Percentiles rank a stretch among this genome's conserved stretches.
phyloP scores from a whole-genome alignment of 2,888 invertebrate species.

The Carabus problematicus region DNA sequence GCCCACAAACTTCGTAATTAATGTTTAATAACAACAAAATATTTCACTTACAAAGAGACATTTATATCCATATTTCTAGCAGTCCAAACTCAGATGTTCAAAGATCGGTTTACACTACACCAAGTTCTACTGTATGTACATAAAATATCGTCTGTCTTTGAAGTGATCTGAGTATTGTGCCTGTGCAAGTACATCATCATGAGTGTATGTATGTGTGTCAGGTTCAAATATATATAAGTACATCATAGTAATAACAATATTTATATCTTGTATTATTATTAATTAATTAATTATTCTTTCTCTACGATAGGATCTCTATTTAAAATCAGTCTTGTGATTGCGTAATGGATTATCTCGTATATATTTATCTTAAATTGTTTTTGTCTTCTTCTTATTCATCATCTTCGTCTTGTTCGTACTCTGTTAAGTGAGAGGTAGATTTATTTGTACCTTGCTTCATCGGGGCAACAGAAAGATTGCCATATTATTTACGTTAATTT shows the following conservation, averaged over 20 bases:
- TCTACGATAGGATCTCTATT: slow-evolving; percentile 54
- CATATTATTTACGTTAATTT: too few species aligned
- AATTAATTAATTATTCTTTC: slow-evolving; percentile 27
- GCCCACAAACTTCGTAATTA: too few species aligned
- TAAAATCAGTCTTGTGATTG: slow-evolving; percentile 61
- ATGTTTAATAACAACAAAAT: too few species aligned
- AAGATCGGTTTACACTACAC: too few species aligned
- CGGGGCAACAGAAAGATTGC: slow-evolving; percentile 11
- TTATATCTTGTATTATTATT: slow-evolving; percentile 45
- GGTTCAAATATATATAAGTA: slow-evolving; percentile 17
- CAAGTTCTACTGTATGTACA: too few species aligned
- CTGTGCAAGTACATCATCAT: too few species aligned
- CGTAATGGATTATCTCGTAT: slow-evolving; percentile 45
- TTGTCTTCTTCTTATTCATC: too few species aligned
- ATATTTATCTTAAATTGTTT: slow-evolving; percentile 11
- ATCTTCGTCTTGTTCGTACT: slow-evolving; percentile 31
- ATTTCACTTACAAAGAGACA: too few species aligned
- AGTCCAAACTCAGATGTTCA: too few species aligned
- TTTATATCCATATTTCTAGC: too few species aligned
- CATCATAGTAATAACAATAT: slow-evolving; percentile 46
- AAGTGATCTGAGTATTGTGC: too few species aligned
- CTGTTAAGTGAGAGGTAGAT: slow-evolving; percentile 38
- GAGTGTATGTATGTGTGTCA: not conserved
- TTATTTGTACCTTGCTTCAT: slow-evolving; percentile 39
- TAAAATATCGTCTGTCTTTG: not conserved